These are phyloP conservation scores for Montipora efflorescens DNA, from an alignment of 64 coral and sea anemone species.

Conservation along the genomic window DNA sequence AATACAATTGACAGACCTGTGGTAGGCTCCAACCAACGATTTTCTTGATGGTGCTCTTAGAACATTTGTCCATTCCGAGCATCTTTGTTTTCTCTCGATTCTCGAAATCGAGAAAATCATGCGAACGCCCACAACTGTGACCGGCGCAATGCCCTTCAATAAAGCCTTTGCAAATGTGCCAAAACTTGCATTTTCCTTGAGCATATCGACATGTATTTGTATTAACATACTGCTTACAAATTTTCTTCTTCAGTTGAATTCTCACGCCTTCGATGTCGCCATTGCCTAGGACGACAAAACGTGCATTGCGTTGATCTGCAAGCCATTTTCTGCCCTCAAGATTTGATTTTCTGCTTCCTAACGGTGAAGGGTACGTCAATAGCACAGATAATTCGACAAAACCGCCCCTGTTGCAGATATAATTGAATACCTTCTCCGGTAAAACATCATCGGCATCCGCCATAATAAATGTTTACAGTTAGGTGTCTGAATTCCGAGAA, in stretches of 20 bases:
- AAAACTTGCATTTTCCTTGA: constrained; percentile 5
- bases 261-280: constrained; percentile 10
- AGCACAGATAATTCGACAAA: constrained; percentile 35
- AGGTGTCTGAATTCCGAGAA: constrained; percentile 7
- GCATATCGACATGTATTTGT: constrained; percentile 9
- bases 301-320: neutral
- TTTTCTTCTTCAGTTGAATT: constrained; percentile 30
- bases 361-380: constrained; percentile 42
- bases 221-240: constrained; percentile 28
- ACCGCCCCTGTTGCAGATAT: constrained; percentile 49
- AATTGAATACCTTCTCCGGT: constrained; percentile 52
- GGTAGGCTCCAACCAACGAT: constrained; percentile 45
- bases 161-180: constrained; percentile 63
- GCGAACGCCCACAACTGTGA: constrained; percentile 25
- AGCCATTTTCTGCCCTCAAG: neutral
- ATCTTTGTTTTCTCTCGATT: constrained; percentile 30
- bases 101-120: constrained; percentile 42
- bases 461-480: neutral
- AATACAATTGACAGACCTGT: constrained; percentile 53
- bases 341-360: neutral
- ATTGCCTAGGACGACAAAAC: constrained; percentile 1
- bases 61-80: neutral
- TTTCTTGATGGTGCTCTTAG: constrained; percentile 2
- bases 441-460: constrained; percentile 31
- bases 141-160: constrained; percentile 43